Evolutionary conservation across 1,140 invertebrate genomes (phyloP).

Genomic region (Drosophila azteca): DNA sequence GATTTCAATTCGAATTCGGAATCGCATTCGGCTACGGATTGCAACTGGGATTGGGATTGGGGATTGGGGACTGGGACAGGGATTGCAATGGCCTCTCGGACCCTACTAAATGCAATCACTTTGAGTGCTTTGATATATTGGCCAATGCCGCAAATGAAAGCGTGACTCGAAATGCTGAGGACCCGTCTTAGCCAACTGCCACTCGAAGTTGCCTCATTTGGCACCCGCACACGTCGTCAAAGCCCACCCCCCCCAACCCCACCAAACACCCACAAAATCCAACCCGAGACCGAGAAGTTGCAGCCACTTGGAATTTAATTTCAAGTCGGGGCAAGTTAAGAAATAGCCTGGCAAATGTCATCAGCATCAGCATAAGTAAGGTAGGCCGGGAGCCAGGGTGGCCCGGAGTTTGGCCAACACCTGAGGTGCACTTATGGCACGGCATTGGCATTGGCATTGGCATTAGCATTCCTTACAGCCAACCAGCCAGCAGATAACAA

Average conservation of each 20-base stretch:
- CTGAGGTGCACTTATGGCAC: constrained; percentile 77
- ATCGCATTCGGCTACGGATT: no score
- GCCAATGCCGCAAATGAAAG: constrained; percentile 40
- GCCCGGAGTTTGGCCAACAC: constrained; percentile 52
- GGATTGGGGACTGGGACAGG: background rate
- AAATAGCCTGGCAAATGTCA: constrained; percentile 72
- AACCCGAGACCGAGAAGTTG: no score
- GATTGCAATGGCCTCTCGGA: constrained; percentile 7
- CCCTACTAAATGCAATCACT: constrained; percentile 70
- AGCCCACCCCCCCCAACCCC: no score
- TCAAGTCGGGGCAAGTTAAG: constrained; percentile 72
- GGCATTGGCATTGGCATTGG: constrained; percentile 43
- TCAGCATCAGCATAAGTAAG: constrained; percentile 46
- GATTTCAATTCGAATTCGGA: no score
- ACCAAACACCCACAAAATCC: constrained; percentile 9
- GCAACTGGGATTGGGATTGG: background rate
- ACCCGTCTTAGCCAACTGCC: constrained; percentile 35
- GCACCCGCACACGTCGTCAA: constrained; percentile 59
- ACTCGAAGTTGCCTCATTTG: constrained; percentile 65
- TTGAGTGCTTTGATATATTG: constrained; percentile 75
- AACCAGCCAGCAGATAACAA: constrained; percentile 69
- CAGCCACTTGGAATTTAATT: constrained; percentile 46
- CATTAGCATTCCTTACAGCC: constrained; percentile 81
- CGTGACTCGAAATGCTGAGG: constrained; percentile 45
- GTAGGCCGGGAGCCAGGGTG: constrained; percentile 3